Conservation (phyloP, 2,888 invertebrate genomes). For the Smittia sp. region DNA sequence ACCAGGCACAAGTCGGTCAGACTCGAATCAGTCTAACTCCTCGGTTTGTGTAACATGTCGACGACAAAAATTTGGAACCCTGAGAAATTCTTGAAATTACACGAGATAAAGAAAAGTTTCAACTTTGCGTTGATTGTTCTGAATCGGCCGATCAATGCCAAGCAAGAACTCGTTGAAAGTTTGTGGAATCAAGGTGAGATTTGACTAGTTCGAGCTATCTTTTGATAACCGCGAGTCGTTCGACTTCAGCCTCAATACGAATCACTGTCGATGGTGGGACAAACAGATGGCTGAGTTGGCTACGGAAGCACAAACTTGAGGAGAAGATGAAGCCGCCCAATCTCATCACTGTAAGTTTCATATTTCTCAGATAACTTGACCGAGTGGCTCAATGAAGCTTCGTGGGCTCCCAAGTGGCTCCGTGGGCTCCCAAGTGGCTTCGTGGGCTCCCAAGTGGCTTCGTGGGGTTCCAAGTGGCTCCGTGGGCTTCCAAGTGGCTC, state of each 20-base stretch:
- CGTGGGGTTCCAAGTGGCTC: no score
- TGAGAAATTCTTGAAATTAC: background rate
- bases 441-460: no score
- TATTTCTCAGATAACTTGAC: no score
- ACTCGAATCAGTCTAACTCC: no score
- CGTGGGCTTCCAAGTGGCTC: no score
- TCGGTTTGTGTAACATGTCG: background rate
- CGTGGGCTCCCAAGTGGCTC: no score
- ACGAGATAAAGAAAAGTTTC: background rate
- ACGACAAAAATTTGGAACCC: background rate
- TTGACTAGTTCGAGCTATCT: background rate
- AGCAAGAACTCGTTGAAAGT: background rate
- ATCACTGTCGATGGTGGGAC: slow-evolving; percentile 19
- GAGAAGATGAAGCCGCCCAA: slow-evolving; percentile 19
- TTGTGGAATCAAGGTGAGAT: slow-evolving; percentile 30
- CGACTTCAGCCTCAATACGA: background rate
- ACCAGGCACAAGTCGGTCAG: no score
- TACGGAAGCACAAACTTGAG: background rate
- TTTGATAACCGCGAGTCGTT: background rate
- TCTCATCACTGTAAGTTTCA: slow-evolving; percentile 20
- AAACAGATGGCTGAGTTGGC: slow-evolving; percentile 4
- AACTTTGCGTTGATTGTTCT: slow-evolving; percentile 25
- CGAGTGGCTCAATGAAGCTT: no score
- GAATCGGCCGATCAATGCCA: background rate
- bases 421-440: no score